These are phyloP conservation scores for Takifugu ocellatus DNA, from an alignment of 2,797 vertebrate genomes.

Conservation along the genomic window DNA sequence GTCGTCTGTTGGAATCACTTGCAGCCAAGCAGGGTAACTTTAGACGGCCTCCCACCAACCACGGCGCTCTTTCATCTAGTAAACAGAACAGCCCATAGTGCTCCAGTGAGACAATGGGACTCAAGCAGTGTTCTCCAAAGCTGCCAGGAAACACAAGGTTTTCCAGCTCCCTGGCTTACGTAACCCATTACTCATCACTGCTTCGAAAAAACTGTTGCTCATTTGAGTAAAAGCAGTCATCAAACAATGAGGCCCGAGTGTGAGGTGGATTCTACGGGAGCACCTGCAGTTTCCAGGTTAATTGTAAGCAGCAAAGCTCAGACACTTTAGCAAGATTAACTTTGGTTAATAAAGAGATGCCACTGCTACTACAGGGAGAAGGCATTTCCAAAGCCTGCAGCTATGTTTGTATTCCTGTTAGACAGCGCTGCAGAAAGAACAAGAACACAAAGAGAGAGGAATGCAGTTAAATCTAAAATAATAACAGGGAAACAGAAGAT, in stretches of 20 bases:
- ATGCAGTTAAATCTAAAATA: slow-evolving; percentile 1
- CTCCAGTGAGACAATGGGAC: slow-evolving; percentile 42
- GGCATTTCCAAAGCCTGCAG: slow-evolving; percentile 53
- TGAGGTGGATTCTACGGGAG: slow-evolving; percentile 12
- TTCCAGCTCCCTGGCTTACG: slow-evolving; percentile 31
- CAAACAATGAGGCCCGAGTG: background rate
- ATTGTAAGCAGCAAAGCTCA: slow-evolving; percentile 13
- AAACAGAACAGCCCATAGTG: slow-evolving; percentile 55
- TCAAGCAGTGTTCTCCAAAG: slow-evolving; percentile 42
- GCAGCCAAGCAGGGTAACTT: slow-evolving; percentile 46
- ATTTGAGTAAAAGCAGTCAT: slow-evolving; percentile 13
- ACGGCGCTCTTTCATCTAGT: slow-evolving; percentile 49
- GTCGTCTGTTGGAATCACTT: slow-evolving; percentile 26
- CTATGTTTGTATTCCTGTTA: slow-evolving; percentile 12
- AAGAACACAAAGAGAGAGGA: slow-evolving; percentile 5
- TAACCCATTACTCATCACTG: slow-evolving; percentile 26
- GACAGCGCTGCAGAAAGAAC: slow-evolving; percentile 13
- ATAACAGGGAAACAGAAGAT: slow-evolving; percentile 15
- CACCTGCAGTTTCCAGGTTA: slow-evolving; percentile 29
- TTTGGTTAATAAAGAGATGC: slow-evolving; percentile 45
- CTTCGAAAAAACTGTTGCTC: slow-evolving; percentile 1
- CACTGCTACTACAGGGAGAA: slow-evolving; percentile 27
- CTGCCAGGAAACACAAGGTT: slow-evolving; percentile 21
- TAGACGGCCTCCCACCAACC: slow-evolving; percentile 50
- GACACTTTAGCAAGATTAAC: slow-evolving; percentile 9